Percentiles rank a stretch among this genome's conserved stretches.
phyloP scores from a whole-genome alignment of 2,888 invertebrate genomes.

The Andrena haemorrhoa region DNA sequence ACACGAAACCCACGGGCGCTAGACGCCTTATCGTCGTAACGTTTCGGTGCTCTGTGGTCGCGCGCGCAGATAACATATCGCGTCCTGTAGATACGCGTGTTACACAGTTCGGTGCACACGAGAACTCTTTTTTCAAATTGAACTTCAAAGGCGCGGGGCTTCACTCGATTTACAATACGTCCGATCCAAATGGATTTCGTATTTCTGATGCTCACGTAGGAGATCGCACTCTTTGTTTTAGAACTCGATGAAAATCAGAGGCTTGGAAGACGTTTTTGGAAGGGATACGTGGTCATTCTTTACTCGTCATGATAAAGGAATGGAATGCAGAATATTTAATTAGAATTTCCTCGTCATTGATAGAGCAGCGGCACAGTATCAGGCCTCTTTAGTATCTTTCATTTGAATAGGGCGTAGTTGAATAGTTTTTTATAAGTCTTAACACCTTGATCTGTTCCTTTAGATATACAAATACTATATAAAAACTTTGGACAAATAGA shows the following conservation, averaged over 20 bases:
- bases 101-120: neutral
- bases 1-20: neutral
- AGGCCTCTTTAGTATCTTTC: neutral
- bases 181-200: no score
- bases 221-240: no score
- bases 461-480: no score
- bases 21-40: constrained; percentile 31
- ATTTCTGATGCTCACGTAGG: no score
- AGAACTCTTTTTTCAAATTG: neutral
- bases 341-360: neutral
- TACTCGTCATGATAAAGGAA: no score
- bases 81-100: neutral
- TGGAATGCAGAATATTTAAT: neutral
- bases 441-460: no score
- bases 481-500: no score
- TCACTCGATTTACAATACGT: neutral
- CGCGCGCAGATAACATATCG: constrained; percentile 1
- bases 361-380: neutral
- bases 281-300: no score
- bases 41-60: constrained; percentile 1
- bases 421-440: no score
- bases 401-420: neutral
- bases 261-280: no score
- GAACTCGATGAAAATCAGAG: neutral
- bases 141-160: neutral